Percentiles rank a stretch among this genome's conserved stretches.
Conservation (phyloP, 1,140 invertebrate genomes). For the Tetraneura akinire region DNA sequence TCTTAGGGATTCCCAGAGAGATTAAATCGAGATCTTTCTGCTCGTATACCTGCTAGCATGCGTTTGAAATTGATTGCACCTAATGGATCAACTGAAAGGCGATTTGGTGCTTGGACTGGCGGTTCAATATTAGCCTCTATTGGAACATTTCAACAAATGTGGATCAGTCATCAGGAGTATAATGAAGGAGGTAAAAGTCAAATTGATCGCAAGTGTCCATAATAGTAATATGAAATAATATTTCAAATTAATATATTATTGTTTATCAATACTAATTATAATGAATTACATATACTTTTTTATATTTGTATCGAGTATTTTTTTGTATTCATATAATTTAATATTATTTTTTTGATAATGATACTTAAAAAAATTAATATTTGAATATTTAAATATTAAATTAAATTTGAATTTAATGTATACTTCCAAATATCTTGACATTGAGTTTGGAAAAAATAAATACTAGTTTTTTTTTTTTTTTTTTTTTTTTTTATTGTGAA, state of each 20-base stretch:
- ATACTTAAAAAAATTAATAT: too few species aligned
- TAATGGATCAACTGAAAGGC: conserved; percentile 73
- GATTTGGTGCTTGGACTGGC: conserved; percentile 89
- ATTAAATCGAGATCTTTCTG: conserved; percentile 83
- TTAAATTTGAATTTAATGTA: too few species aligned
- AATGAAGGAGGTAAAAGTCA: conserved; percentile 82
- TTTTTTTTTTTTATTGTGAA: too few species aligned
- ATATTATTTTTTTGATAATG: neutral
- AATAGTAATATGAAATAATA: conserved; percentile 32
- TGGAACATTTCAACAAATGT: conserved; percentile 89
- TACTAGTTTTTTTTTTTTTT: too few species aligned
- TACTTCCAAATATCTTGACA: too few species aligned
- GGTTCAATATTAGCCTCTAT: conserved; percentile 89
- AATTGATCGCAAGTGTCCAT: conserved; percentile 83
- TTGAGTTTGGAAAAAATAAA: too few species aligned
- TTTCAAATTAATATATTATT: neutral
- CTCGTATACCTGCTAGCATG: conserved; percentile 87
- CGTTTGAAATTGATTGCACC: conserved; percentile 76
- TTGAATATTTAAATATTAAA: too few species aligned
- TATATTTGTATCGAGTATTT: neutral
- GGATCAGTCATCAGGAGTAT: conserved; percentile 90
- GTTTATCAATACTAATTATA: too few species aligned
- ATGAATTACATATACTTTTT: neutral
- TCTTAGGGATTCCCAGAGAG: conserved; percentile 82
- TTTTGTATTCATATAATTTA: neutral